phyloP scores from a whole-genome alignment of 2,888 invertebrate genomes.

The Cantharis rufa region DNA sequence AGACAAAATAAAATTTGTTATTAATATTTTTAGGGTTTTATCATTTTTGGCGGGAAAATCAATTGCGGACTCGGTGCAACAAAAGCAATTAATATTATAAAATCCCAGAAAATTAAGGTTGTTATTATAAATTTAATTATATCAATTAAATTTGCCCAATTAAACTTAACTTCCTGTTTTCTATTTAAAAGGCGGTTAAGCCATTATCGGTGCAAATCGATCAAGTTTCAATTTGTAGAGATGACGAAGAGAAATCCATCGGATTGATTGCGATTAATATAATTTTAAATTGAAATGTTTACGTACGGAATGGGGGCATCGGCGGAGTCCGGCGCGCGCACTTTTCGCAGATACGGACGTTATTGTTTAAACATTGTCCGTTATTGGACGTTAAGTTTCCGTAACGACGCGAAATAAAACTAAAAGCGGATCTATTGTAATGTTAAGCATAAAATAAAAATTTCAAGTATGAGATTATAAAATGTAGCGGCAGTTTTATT shows the following conservation, averaged over 20 bases:
- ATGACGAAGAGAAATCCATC: neutral
- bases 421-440: neutral
- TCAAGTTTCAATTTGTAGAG: neutral
- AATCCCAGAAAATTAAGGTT: neutral
- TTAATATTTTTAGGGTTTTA: neutral
- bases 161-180: neutral
- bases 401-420: neutral
- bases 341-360: neutral
- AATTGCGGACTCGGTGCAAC: neutral
- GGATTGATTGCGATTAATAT: neutral
- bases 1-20: neutral
- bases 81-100: neutral
- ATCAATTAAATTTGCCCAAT: neutral
- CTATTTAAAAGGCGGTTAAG: neutral
- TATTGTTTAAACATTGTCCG: neutral
- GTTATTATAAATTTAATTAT: neutral
- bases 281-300: neutral
- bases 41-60: neutral
- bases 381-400: neutral
- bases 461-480: neutral
- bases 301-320: neutral
- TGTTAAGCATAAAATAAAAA: neutral
- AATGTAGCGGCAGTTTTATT: neutral
- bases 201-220: neutral
- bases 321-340: neutral